A percentile compares a stretch with the other conserved stretches of the same genome.
phyloP scores from a whole-genome alignment of 2,797 vertebrate species.

The Etheostoma nigrum region DNA sequence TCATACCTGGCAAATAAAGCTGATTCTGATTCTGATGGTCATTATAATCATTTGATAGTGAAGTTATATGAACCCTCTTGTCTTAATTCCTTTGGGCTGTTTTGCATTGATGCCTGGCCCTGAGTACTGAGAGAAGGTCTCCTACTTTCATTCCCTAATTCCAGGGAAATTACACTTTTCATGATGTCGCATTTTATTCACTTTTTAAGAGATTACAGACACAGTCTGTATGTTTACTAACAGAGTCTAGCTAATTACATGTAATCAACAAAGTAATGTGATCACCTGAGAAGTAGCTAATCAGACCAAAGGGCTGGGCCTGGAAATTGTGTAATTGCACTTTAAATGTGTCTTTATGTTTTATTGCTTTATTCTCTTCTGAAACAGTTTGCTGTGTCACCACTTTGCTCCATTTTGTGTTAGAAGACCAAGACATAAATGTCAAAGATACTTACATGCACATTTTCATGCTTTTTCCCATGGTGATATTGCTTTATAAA shows the following conservation, averaged over 20 bases:
- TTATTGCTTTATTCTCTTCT: neutral
- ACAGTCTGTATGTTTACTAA: neutral
- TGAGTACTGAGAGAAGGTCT: slow-evolving; percentile 6
- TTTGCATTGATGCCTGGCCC: neutral
- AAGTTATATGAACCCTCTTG: neutral
- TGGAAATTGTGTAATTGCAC: neutral
- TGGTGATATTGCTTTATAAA: neutral
- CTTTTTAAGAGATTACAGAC: slow-evolving; percentile 24
- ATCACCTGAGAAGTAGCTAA: neutral
- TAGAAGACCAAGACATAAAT: neutral
- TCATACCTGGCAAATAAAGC: too few relatives aligned
- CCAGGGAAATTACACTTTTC: slow-evolving; percentile 44
- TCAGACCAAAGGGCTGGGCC: neutral
- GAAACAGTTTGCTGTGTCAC: neutral
- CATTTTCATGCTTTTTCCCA: neutral
- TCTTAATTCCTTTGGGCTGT: slow-evolving; percentile 11
- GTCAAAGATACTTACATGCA: neutral
- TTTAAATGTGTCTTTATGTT: neutral
- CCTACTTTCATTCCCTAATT: slow-evolving; percentile 46
- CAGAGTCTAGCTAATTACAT: neutral
- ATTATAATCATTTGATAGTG: neutral
- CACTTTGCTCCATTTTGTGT: neutral
- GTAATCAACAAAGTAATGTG: slow-evolving; percentile 7
- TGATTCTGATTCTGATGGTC: neutral
- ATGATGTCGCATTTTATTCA: slow-evolving; percentile 49